These are phyloP conservation scores for Leucoptera coffeella DNA, from an alignment of 2,888 invertebrate species.

Conservation along the genomic window DNA sequence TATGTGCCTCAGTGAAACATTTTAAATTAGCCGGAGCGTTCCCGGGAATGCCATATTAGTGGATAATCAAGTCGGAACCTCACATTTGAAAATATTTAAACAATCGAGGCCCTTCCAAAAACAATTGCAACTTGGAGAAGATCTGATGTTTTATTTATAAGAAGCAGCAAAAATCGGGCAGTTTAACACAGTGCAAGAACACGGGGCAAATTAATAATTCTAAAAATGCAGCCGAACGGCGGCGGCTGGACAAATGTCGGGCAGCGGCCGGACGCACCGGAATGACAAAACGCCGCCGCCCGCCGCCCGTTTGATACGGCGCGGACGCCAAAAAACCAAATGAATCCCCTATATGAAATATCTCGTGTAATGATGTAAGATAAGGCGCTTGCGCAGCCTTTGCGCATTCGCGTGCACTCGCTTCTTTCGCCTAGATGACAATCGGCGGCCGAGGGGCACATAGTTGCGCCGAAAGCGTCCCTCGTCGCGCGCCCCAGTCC, in stretches of 20 bases:
- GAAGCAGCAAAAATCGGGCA: conserved; percentile 31
- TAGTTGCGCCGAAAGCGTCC: not conserved
- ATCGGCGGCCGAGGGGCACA: not conserved
- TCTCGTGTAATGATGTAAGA: conserved; percentile 1
- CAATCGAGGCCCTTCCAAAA: conserved; percentile 24
- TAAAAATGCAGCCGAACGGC: conserved; percentile 37
- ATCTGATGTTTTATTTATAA: conserved; percentile 41
- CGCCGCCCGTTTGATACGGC: conserved; percentile 1
- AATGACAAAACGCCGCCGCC: conserved; percentile 19
- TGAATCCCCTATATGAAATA: conserved; percentile 1
- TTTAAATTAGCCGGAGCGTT: conserved; percentile 2
- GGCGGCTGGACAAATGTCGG: conserved; percentile 23
- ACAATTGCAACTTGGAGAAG: too few relatives aligned
- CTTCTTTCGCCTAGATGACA: too few relatives aligned
- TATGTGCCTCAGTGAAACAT: too few relatives aligned
- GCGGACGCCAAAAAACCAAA: conserved; percentile 1
- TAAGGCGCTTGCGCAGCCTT: too few relatives aligned
- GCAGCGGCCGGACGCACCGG: conserved; percentile 11
- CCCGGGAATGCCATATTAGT: conserved; percentile 11
- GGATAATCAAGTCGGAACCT: conserved; percentile 8
- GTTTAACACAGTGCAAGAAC: conserved; percentile 40
- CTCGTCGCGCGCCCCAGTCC: conserved; percentile 2
- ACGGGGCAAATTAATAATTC: conserved; percentile 45
- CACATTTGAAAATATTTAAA: conserved; percentile 25
- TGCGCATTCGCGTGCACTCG: not conserved